phyloP scores from a whole-genome alignment of 2,113 vertebrate species.

The Sylvilagus bachmani region DNA sequence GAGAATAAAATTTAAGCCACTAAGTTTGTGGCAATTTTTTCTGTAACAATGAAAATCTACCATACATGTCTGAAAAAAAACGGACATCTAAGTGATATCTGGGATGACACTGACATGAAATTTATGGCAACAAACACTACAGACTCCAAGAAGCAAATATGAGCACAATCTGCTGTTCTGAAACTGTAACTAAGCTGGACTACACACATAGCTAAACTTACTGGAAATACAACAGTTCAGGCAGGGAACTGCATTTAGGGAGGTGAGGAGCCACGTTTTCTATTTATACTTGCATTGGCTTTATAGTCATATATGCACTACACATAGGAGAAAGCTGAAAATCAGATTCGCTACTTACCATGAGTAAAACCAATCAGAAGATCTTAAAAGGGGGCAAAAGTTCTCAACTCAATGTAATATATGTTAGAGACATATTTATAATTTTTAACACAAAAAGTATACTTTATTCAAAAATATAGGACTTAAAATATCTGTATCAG shows the following conservation, averaged over 20 bases:
- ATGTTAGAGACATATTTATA: not conserved
- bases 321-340: constrained; percentile 8
- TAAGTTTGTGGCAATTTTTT: not conserved
- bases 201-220: not conserved
- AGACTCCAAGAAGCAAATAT: not conserved
- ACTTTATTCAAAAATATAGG: constrained; percentile 44
- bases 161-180: not conserved
- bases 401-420: not conserved
- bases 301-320: not conserved
- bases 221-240: not conserved
- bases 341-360: not conserved
- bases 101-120: not conserved
- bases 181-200: not conserved
- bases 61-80: not conserved
- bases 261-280: not conserved
- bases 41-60: not conserved
- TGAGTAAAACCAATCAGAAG: not conserved
- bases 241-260: not conserved
- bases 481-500: not conserved
- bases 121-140: not conserved
- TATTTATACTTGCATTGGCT: not conserved
- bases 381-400: not conserved
- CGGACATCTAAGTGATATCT: not conserved
- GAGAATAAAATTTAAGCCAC: not conserved
- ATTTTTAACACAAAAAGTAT: constrained; percentile 37